These are phyloP conservation scores for Hylia prasina DNA, from an alignment of 2,113 vertebrate species.

Conservation along the genomic window DNA sequence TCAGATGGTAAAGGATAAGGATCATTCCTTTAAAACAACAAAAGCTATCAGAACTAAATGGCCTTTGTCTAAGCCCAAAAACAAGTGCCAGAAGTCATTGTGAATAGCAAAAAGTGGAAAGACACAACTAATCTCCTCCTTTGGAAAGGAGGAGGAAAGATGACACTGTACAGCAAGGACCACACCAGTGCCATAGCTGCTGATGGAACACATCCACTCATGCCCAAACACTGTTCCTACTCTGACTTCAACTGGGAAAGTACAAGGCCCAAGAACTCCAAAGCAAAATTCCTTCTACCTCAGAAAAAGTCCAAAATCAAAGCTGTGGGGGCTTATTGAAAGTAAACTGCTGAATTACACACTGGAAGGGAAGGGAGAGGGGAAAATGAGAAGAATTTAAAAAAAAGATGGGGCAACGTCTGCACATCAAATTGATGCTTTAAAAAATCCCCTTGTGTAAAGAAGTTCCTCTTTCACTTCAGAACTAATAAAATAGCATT, in stretches of 20 bases:
- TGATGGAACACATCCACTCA: background rate
- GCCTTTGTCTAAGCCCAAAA: background rate
- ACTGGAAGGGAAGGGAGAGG: background rate
- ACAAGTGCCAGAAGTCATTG: background rate
- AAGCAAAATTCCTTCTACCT: background rate
- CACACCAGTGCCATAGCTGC: fast-evolving
- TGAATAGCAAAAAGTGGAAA: background rate
- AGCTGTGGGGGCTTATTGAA: background rate
- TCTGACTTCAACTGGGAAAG: background rate
- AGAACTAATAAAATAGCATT: background rate
- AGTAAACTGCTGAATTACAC: background rate
- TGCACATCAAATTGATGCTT: background rate
- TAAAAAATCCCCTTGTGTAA: background rate
- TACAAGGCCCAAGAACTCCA: background rate
- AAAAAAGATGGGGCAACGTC: background rate
- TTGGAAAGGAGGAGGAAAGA: background rate
- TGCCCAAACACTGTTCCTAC: background rate
- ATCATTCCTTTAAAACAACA: background rate
- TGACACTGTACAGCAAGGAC: background rate
- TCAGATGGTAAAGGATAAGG: background rate
- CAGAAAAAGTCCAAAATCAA: background rate
- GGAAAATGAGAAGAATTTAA: background rate
- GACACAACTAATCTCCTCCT: background rate
- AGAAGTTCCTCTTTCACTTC: constrained; percentile 46
- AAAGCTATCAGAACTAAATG: background rate